Evolutionary conservation across 1,140 invertebrate species (phyloP).

Genomic region (Cherax destructor): DNA sequence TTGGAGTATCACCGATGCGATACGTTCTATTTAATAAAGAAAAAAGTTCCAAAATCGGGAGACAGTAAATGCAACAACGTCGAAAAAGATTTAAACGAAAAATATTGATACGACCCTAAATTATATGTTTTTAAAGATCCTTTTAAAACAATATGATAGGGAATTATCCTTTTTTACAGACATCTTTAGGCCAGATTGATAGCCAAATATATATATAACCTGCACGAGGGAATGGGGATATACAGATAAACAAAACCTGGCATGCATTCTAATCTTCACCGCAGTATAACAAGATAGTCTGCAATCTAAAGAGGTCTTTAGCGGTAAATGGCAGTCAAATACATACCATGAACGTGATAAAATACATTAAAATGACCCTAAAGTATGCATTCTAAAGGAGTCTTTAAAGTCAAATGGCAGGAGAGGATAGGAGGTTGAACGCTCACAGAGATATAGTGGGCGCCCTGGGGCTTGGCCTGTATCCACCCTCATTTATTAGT

Average conservation of each 20-base stretch:
- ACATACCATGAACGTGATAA: neutral
- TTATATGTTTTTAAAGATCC: neutral
- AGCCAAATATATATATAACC: neutral
- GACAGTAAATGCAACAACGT: no score
- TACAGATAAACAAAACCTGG: neutral
- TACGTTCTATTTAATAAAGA: no score
- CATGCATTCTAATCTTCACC: neutral
- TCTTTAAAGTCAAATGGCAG: neutral
- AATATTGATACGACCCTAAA: neutral
- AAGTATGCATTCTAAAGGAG: neutral
- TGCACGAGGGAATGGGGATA: neutral
- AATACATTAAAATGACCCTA: slow-evolving; percentile 1
- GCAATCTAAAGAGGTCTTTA: neutral
- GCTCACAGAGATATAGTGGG: neutral
- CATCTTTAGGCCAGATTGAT: neutral
- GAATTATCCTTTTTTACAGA: neutral
- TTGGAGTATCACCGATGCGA: no score
- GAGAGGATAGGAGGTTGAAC: neutral
- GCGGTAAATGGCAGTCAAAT: neutral
- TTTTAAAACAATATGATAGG: neutral
- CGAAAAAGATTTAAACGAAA: neutral
- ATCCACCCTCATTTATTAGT: slow-evolving; percentile 42
- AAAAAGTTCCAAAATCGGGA: no score
- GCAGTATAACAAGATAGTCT: neutral
- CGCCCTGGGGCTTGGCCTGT: neutral